These are phyloP conservation scores for Scyliorhinus canicula DNA, from an alignment of 2,797 vertebrate genomes.

Conservation along the genomic window DNA sequence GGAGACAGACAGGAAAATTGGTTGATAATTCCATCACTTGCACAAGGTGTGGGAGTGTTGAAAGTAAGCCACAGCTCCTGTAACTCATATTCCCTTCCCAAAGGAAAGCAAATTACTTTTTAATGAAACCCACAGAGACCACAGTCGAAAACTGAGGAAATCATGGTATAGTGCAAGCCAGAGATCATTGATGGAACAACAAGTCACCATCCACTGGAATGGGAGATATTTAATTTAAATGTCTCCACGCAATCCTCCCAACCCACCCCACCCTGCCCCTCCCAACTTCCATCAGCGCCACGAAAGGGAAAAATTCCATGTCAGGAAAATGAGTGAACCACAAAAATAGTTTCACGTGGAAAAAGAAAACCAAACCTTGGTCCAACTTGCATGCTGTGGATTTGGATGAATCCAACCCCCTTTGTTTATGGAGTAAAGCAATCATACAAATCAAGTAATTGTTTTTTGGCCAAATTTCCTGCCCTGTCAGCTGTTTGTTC, in stretches of 20 bases:
- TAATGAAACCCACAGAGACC: background rate
- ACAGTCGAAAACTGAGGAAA: background rate
- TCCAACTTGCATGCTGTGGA: background rate
- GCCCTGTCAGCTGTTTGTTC: background rate
- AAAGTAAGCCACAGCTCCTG: background rate
- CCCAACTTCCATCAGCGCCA: background rate
- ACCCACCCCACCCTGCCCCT: too few species aligned
- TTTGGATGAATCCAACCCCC: background rate
- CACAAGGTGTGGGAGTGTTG: background rate
- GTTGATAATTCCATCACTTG: background rate
- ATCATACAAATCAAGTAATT: background rate
- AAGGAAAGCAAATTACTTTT: background rate
- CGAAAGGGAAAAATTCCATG: background rate
- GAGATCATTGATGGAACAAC: background rate
- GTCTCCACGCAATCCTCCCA: background rate
- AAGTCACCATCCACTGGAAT: background rate
- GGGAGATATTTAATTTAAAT: background rate
- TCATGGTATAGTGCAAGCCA: background rate
- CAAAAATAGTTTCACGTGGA: background rate
- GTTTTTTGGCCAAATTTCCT: background rate
- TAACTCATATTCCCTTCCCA: background rate
- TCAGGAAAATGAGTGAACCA: background rate
- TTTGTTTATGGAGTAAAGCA: background rate
- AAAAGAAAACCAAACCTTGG: background rate
- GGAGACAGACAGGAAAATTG: background rate